Evolutionary conservation across 1,140 invertebrate species (phyloP), one percentile per base, ranked within the genome.

Genomic region (Halesus radiatus): DNA sequence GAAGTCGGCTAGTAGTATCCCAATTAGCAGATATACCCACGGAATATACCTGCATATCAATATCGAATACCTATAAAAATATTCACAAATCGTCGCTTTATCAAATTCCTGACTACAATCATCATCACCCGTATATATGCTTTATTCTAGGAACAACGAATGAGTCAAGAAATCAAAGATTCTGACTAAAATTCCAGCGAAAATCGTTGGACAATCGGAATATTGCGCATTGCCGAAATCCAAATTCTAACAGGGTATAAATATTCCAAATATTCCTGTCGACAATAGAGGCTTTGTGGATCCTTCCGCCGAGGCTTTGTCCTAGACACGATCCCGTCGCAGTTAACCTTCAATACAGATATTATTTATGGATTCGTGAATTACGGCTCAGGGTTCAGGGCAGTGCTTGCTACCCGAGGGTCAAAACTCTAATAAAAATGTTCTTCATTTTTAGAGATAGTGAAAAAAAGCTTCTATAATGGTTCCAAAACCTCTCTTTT

Each of bases 311-410:
- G 26, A 23, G 20, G 26, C 20, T 26, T 16, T 64, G 22, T 26
- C 20, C 60, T 64, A 64, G 60, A 64, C 60, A 29, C 60, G 60
- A 64, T 26, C 23, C 26, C 32, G 60, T 64, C 60, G 26, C 7
- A 26, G 22, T 22, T 64, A 4, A 64, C 7, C 15, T 64, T 64
- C 32, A 64, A 64, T 64, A 64, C 60, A 64, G 60, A 64, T 64
- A 64, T 64, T 29, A 64, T 64, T 64, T 64, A 64, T 64, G 60
- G 60, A 64, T 64, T 64, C 60, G 60, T 64, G 60, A 64, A 64
- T 64, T 64, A 64, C 60, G 20, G 60, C 60, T 64, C 32, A 64
- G 1, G 26, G 26, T 26, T 5, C 53, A 56, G 53, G 53, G 13
- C n/a, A n/a, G n/a, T n/a, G 3, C 4, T 4, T 18, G 3, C 4